phyloP scores from a whole-genome alignment of 1,140 invertebrate species.

The Meteorus sp. region DNA sequence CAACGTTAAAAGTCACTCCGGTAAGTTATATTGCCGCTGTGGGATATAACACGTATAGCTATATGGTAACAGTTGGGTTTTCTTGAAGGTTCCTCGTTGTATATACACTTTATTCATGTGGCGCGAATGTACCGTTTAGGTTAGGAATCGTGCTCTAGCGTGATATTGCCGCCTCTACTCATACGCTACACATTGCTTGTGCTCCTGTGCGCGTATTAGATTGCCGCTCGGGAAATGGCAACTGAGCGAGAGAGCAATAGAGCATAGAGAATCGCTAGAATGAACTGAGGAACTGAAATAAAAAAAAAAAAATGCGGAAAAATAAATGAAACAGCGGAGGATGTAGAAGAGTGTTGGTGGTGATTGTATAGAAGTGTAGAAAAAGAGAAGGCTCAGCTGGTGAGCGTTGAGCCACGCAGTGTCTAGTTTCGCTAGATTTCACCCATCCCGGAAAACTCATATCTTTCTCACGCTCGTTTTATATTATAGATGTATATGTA shows the following conservation, averaged over 20 bases:
- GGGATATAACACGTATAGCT: conserved; percentile 6
- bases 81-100: not conserved
- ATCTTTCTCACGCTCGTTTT: conserved; percentile 5
- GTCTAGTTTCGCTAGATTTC: conserved; percentile 10
- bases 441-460: conserved; percentile 8
- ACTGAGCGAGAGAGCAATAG: too few relatives aligned
- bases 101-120: conserved; percentile 16
- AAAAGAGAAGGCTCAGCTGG: conserved; percentile 7
- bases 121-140: conserved; percentile 23
- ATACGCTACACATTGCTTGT: too few relatives aligned
- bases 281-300: too few relatives aligned
- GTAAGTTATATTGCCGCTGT: conserved; percentile 17
- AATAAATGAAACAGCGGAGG: not conserved
- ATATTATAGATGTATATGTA: not conserved
- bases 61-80: not conserved
- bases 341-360: not conserved
- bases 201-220: not conserved
- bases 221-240: too few relatives aligned
- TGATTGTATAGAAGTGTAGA: too few relatives aligned
- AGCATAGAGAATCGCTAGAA: too few relatives aligned
- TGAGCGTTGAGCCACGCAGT: not conserved
- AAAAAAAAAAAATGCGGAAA: too few relatives aligned
- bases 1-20: conserved; percentile 24
- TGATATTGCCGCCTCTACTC: too few relatives aligned
- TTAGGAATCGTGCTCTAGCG: conserved; percentile 22